Evolutionary conservation across 2,888 invertebrate species (phyloP), one percentile per base, ranked within the genome.

Genomic region (Anagyrus pseudococci): DNA sequence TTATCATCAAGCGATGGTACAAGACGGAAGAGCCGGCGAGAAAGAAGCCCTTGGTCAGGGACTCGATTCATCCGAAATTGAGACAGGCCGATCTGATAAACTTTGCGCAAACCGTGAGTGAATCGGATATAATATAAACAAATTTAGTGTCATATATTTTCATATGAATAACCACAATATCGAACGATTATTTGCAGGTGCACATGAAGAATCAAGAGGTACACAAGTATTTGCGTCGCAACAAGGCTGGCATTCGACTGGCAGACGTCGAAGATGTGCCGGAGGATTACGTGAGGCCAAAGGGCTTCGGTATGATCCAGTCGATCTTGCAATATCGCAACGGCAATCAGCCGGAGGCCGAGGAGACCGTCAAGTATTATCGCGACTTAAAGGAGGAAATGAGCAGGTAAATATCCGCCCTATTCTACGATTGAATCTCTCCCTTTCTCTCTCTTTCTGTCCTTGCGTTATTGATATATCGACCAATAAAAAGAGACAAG

Each of bases 141-240:
- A 2, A 37, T 8, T 2, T 37, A 8, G 10, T 37, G 2, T 37
- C 10, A 10, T 4, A 29, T 7, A 7, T 29, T 29, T 29, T 47
- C 15, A 26, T 10, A 22, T 46, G 15, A 23, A 13, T 1, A 13
- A 13, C 25, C 23, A 47, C 3, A 25, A 44, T 62, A 1, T 47
- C 7, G 1, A n/a, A 15, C 13, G 23, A 48, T 62, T 50, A 56
- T 15, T 71, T 72, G 8, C 75, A 89, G 89, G 85, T 89, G 10
- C 88, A 89, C 74, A 84, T 86, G 78, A 84, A 85, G 67, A 89
- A 89, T 73, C 88, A 89, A 76, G 88, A 88, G 53, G 81, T 86
- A 2, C 89, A 89, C 76, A 88, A 87, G 73, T 85, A 86, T 73
- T 80, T 89, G 33, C 83, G 88, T 0, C 84, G 85, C 19, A 88